Evolutionary conservation across 2,888 invertebrate genomes (phyloP), one percentile per base, ranked within the genome.

Genomic region (Heteromurus nitidus): DNA sequence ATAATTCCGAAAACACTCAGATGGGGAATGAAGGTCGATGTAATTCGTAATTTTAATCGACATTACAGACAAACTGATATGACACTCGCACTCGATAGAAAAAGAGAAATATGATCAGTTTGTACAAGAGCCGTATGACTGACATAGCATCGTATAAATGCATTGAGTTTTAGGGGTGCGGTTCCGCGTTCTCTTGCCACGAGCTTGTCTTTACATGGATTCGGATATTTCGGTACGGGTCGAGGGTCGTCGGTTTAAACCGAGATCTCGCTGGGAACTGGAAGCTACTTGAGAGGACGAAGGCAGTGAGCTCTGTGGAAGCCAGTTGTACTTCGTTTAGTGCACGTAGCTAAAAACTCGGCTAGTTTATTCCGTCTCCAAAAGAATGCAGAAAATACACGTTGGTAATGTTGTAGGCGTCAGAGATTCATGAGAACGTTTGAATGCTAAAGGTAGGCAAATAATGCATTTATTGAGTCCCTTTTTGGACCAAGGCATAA

Each of bases 241-340:
- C 62, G 62, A 62, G 62, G 30, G 9, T 5, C 20, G 30, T 62
- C 62, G 62, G 62, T 62, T 13, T 62, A 36, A 24, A 62, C 62
- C 62, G 62, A 62, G 20, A 31, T 3, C 22, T 13, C 2, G 31
- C n/a, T 50, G n/a, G n/a, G n/a, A n/a, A 50, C 5, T 50, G 20
- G n/a, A 5, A 3, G 7, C n/a, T 50, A n/a, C 50, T 50, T 50
- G n/a, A n/a, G n/a, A n/a, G n/a, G n/a, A n/a, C n/a, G n/a, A n/a
- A n/a, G 50, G 16, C 22, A 2, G 1, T 26, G 55, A 55, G 20
- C 55, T 55, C 55, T 55, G 26, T 26, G 24, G 9, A 24, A 24
- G n/a, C 24, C 9, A 24, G 1, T 2, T 36, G 36, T 24, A 55
- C 26, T 26, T 2, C 13, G 1, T 26, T 55, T 55, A 13, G 36